Base-by-base conservation (phyloP, 1,140 invertebrate species). In the Nephila pilipes region DNA sequence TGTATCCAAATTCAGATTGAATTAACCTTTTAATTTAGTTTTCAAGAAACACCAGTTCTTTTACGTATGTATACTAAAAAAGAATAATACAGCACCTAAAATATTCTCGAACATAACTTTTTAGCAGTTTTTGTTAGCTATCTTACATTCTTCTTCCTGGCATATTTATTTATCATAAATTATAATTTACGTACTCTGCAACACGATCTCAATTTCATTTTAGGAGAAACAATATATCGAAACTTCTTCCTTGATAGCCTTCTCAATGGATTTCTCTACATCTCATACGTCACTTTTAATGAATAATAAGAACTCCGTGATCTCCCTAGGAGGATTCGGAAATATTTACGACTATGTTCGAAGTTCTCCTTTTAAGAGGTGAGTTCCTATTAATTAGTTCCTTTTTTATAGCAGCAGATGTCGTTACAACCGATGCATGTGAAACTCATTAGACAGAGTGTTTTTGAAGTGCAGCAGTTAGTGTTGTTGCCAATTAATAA, bases 301-400 rank as follows among this genome's bases (percentile, higher is more conserved):
- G 69, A 32, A 75, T 75, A 75, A 75, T 75, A 75, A 75, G 69
- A 75, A 36, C 69, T 75, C 69, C 16, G 69, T 18, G 29, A 75
- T 75, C 69, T 75, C 69, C 69, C 69, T 32, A 16, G 32, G 32
- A 75, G 69, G 32, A 18, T 75, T 75, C 54, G n/a, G 57, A 87
- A 60, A 60, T 60, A 87, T 87, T 87, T 87, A 87, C 85, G 55
- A 60, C 58, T 87, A 87, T 87, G 85, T 87, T 60, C 85, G 22
- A 25, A 54, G 14, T 58, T 8, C 83, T 80, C 69, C 32, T 75
- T 75, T 81, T 81, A 55, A 38, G 46, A 81, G 46, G 32, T 60
- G 85, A 87, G 38, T 83, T 87, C 57, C n/a, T 25, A 87, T 87
- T 87, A 87, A 87, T 87, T 87, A 87, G 85, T 87, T 60, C 80